Evolutionary conservation across 1,140 invertebrate genomes (phyloP).

Genomic region (Conus ventricosus): DNA sequence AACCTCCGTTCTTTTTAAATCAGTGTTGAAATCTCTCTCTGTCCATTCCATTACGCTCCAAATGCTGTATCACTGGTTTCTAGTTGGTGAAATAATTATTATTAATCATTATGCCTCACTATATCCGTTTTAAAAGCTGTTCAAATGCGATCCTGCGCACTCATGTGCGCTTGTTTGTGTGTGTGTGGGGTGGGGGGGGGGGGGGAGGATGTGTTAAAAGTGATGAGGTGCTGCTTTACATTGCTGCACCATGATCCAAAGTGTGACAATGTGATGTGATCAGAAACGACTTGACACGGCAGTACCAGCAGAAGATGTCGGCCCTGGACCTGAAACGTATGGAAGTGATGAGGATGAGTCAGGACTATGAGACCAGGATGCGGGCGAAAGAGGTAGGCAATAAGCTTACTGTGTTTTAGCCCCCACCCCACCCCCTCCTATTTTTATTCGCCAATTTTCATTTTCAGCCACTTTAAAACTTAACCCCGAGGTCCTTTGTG

Average conservation of each 20-base stretch:
- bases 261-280: constrained; percentile 2
- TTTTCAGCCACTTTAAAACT: no score
- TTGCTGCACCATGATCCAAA: background rate
- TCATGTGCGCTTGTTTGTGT: background rate
- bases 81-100: no score
- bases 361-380: constrained; percentile 71
- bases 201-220: no score
- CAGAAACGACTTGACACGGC: constrained; percentile 65
- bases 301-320: constrained; percentile 67
- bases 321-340: constrained; percentile 69
- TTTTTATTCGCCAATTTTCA: no score
- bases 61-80: no score
- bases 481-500: no score
- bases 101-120: background rate
- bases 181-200: background rate
- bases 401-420: background rate
- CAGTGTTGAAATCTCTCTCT: no score
- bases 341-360: constrained; percentile 63
- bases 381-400: constrained; percentile 68
- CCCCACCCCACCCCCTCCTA: no score
- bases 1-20: no score
- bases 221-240: background rate
- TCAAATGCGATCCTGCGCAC: background rate
- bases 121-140: background rate
- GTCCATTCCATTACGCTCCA: no score